Conservation (phyloP, 2,888 invertebrate species). For the Pyrgus malvae region DNA sequence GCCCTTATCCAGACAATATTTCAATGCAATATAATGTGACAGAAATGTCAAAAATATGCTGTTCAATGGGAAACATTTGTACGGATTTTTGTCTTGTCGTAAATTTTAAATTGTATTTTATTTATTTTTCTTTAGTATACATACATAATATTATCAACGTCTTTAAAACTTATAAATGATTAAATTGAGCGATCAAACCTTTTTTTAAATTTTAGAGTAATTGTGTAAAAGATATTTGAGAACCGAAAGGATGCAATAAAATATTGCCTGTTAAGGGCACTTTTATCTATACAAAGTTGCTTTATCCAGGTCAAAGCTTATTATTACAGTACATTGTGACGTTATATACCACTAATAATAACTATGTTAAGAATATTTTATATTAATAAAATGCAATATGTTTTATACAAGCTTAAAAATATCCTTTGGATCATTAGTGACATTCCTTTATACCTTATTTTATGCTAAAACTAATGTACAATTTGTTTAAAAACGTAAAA, state of each 20-base stretch:
- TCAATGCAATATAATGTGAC: not conserved
- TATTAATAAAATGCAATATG: conserved; percentile 23
- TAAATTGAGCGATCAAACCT: too few relatives aligned
- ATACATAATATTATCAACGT: too few relatives aligned
- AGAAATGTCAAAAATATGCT: too few relatives aligned
- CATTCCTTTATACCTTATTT: conserved; percentile 3
- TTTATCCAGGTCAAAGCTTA: conserved; percentile 34
- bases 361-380: too few relatives aligned
- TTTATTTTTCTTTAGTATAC: too few relatives aligned
- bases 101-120: too few relatives aligned
- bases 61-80: too few relatives aligned
- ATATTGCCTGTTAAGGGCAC: not conserved
- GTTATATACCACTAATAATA: conserved; percentile 7
- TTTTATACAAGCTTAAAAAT: conserved; percentile 16
- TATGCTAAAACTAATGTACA: not conserved
- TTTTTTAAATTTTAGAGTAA: too few relatives aligned
- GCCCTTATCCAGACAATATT: conserved; percentile 5
- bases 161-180: too few relatives aligned
- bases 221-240: too few relatives aligned
- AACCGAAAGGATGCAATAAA: not conserved
- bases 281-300: conserved; percentile 17
- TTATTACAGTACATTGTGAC: conserved; percentile 28
- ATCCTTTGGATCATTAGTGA: conserved; percentile 24
- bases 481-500: too few relatives aligned
- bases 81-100: too few relatives aligned